Conservation (phyloP, 2,888 invertebrate genomes). For the Zeuzera pyrina region DNA sequence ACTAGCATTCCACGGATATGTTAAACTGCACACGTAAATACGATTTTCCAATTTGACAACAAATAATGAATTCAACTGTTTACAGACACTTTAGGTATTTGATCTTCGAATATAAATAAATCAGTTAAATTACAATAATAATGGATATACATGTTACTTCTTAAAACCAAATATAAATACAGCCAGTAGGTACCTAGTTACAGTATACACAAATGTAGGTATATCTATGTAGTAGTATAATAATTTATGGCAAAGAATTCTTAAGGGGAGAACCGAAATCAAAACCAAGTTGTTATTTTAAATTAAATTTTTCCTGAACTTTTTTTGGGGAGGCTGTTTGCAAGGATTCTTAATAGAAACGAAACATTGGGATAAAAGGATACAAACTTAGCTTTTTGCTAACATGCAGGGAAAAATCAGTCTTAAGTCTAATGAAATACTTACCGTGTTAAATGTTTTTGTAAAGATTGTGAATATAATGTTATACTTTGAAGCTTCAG, state of each 20-base stretch:
- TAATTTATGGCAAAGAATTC: slow-evolving; percentile 5
- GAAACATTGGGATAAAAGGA: slow-evolving; percentile 34
- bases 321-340: slow-evolving; percentile 40
- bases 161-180: no score
- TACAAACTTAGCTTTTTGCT: slow-evolving; percentile 9
- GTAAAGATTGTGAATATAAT: slow-evolving; percentile 4
- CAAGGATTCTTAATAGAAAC: slow-evolving; percentile 46
- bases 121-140: no score
- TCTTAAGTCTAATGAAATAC: neutral
- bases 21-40: slow-evolving; percentile 70
- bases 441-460: neutral
- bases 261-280: slow-evolving; percentile 28
- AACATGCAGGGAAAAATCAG: slow-evolving; percentile 9
- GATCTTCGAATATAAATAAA: neutral
- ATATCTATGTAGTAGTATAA: neutral
- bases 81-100: no score
- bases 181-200: neutral
- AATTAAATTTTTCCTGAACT: slow-evolving; percentile 51
- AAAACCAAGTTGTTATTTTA: slow-evolving; percentile 49
- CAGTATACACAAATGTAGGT: neutral
- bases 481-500: slow-evolving; percentile 17
- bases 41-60: slow-evolving; percentile 47
- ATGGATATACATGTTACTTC: no score
- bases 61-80: slow-evolving; percentile 41
- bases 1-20: no score